These are phyloP conservation scores for Plectrocnemia conspersa DNA, from an alignment of 1,140 invertebrate species.

Conservation along the genomic window DNA sequence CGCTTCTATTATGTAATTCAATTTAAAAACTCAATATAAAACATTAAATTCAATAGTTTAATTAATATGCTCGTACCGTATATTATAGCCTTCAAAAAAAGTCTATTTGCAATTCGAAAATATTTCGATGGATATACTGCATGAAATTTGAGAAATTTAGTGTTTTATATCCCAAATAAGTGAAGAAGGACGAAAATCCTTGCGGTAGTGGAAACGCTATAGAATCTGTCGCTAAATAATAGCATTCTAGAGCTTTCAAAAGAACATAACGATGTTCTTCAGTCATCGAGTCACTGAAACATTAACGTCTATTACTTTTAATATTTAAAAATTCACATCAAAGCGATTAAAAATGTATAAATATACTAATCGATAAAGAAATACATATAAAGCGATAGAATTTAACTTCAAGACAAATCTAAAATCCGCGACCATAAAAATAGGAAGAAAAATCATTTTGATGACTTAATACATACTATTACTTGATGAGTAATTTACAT, in stretches of 20 bases:
- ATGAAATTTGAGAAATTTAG: conserved; percentile 70
- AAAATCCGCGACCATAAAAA: no score
- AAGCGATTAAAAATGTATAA: no score
- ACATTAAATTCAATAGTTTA: not conserved
- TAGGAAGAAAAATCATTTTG: no score
- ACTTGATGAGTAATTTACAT: no score
- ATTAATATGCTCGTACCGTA: conserved; percentile 59
- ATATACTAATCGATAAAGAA: no score
- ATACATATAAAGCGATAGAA: no score
- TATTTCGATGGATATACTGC: conserved; percentile 73
- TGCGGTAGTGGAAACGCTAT: conserved; percentile 77
- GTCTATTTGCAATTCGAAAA: conserved; percentile 80
- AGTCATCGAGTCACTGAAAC: conserved; percentile 67
- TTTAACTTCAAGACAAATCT: no score
- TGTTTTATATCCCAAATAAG: conserved; percentile 74
- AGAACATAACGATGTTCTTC: conserved; percentile 62
- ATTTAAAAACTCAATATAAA: conserved; percentile 13
- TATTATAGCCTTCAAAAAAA: conserved; percentile 79
- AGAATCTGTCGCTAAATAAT: conserved; percentile 70
- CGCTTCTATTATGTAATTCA: conserved; percentile 53
- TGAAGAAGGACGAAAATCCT: conserved; percentile 82
- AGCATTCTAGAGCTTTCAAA: conserved; percentile 70
- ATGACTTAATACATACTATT: no score
- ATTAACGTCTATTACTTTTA: no score
- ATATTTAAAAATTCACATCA: no score